A percentile compares a stretch with the other conserved stretches of the same genome.
These are phyloP conservation scores for Potamilus streckersoni DNA, from an alignment of 1,140 invertebrate species.

Conservation along the genomic window DNA sequence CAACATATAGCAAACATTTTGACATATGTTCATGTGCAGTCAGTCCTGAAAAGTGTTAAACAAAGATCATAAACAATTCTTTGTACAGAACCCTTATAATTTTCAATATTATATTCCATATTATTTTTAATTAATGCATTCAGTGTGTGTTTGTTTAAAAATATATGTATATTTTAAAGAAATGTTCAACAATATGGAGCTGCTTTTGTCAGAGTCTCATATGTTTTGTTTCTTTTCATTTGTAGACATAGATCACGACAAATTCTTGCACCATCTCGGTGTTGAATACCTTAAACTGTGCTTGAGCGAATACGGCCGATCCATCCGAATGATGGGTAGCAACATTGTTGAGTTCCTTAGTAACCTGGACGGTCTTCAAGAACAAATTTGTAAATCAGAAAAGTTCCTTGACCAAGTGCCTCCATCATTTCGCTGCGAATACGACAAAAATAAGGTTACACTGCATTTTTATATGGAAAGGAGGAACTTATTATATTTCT, in stretches of 20 bases:
- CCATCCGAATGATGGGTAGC: conserved; percentile 59
- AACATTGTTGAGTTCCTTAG: conserved; percentile 63
- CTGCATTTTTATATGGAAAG: conserved; percentile 67
- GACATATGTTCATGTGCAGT: no score
- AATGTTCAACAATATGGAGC: no score
- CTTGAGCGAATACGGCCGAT: conserved; percentile 57
- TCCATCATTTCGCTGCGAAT: conserved; percentile 65
- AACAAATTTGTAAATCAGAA: conserved; percentile 55
- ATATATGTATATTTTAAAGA: no score
- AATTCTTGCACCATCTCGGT: conserved; percentile 40
- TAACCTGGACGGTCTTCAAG: conserved; percentile 65
- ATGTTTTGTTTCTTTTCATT: not conserved
- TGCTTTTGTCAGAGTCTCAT: no score
- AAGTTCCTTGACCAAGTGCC: conserved; percentile 52
- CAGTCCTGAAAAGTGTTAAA: no score
- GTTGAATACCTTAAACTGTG: conserved; percentile 58
- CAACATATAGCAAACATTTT: no score
- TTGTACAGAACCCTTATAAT: no score
- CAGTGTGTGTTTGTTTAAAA: no score
- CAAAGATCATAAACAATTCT: no score
- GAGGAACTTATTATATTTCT: conserved; percentile 57
- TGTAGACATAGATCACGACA: conserved; percentile 30
- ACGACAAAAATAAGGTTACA: conserved; percentile 69
- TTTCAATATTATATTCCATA: no score
- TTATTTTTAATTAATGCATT: no score